Evolutionary conservation across 2,888 invertebrate genomes (phyloP), one percentile per base, ranked within the genome.

Genomic region (Resseliella maxima): DNA sequence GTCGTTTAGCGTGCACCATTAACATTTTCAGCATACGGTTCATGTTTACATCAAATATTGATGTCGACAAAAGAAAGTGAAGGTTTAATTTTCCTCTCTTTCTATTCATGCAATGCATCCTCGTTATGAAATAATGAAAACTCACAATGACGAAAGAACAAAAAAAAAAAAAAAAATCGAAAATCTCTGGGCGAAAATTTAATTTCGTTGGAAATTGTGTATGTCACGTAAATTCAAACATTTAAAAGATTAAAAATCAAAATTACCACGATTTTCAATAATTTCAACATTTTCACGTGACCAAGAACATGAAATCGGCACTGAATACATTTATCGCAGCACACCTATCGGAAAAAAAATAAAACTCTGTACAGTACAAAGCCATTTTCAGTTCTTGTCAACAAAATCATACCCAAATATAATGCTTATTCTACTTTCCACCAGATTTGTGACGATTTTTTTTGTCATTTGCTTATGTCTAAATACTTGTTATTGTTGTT

Each of bases 1-100:
- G n/a, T 50, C 50, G 41, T 12, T 41, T 41, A 8, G 41, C 50
- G 8, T 50, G 50, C 18, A 18, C 8, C 50, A n/a, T n/a, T n/a
- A 59, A 27, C 59, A 59, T 59, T 59, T 59, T 50, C 21, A 2
- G 50, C 15, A 8, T 41, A 41, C 59, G 59, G 3, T 24, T 59
- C 59, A 59, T 59, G 59, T 59, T 59, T 15, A 59, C 59, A 31
- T 72, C 72, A 72, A 72, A 72, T 31, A 72, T 72, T 31, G 72
- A 72, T 72, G n/a, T n/a, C n/a, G n/a, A n/a, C 24, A 31, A 50
- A 50, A 41, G 6, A 3, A 59, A 72, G 31, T 31, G 35, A 31
- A 31, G 31, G 31, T 12, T 31, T 35, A 24, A 72, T 72, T 72
- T 72, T 72, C 31, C 27, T 27, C 24, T 5, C 24, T 24, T 24